phyloP scores from a whole-genome alignment of 2,113 vertebrate species.

The Centropristis striata region DNA sequence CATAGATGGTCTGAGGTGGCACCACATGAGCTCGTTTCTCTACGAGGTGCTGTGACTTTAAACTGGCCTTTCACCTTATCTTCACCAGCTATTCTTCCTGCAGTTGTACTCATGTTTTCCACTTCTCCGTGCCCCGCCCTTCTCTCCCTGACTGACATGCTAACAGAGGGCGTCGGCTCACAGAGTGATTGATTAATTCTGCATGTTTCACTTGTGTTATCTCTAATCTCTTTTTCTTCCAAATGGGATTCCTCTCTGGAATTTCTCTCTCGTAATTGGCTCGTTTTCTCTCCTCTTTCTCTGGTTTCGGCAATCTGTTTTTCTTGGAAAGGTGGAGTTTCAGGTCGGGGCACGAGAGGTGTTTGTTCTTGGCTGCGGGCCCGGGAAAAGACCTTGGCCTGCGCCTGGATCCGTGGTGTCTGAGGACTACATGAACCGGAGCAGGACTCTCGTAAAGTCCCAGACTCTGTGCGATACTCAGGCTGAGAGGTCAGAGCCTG shows the following conservation, averaged over 20 bases:
- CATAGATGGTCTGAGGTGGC: not conserved
- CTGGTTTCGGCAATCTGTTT: not conserved
- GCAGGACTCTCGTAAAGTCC: slow-evolving; percentile 1
- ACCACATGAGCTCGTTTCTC: not conserved
- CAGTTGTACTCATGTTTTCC: not conserved
- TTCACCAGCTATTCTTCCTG: not conserved
- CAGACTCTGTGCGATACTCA: not conserved
- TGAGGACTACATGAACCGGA: slow-evolving; percentile 1
- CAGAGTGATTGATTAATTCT: slow-evolving; percentile 1
- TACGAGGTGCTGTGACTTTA: not conserved
- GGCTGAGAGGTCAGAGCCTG: slow-evolving; percentile 1
- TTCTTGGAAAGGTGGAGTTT: not conserved
- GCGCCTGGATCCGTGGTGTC: not conserved
- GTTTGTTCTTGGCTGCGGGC: not conserved
- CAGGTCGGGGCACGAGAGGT: not conserved
- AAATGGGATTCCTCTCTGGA: not conserved
- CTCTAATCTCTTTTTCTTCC: not conserved
- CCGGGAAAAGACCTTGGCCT: not conserved
- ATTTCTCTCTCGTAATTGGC: not conserved
- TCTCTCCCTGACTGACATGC: not conserved
- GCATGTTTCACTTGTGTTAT: not conserved
- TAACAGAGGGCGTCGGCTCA: not conserved
- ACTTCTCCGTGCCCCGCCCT: not conserved
- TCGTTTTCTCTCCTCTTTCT: not conserved
- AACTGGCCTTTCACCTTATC: not conserved